Evolutionary conservation across 2,113 vertebrate species (phyloP), one percentile per base, ranked within the genome.

Genomic region (Tapirus terrestris): DNA sequence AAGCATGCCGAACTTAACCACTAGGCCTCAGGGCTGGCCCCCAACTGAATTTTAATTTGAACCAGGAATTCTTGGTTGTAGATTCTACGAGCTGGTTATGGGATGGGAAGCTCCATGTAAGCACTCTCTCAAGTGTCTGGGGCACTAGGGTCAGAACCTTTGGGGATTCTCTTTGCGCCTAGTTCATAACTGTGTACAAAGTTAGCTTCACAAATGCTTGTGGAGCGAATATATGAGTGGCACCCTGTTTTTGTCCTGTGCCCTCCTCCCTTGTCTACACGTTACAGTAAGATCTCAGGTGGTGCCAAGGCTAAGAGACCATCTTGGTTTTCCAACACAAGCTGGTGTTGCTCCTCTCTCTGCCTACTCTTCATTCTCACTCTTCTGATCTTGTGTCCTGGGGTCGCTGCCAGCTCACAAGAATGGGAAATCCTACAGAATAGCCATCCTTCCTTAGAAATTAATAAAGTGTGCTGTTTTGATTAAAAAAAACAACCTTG

Each of bases 11-110:
- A 48, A 48, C 48, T 48, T 48, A 48, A 48, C 48, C 48, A 48
- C 48, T 48, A 48, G 48, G 48, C 48, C 48, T 10, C 10, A 48
- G 10, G 48, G 48, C 48, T 8, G 8, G 48, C 48, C 48, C 48
- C 48, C 48, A 48, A 67, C 58, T 67, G 8, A 48, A 56, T 76
- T 91, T 95, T 92, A 92, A 89, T 96, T 95, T 83, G 79, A 79
- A 95, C 63, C 96, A 36, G 1, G 2, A 65, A 53, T 85, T 89
- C 51, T 82, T 91, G 67, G 16, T 70, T 11, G 63, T 95, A 86
- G 92, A 63, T 72, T 96, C 20, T 92, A 89, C 39, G 10, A 92
- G 8, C 6, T 63, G 36, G 23, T 70, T 86, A 65, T 27, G 17
- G 11, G 67, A 8, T 18, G 1, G 51, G 27, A 75, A 67, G 6